These are phyloP conservation scores for Numida meleagris DNA, from an alignment of 2,113 vertebrate genomes.

Conservation along the genomic window DNA sequence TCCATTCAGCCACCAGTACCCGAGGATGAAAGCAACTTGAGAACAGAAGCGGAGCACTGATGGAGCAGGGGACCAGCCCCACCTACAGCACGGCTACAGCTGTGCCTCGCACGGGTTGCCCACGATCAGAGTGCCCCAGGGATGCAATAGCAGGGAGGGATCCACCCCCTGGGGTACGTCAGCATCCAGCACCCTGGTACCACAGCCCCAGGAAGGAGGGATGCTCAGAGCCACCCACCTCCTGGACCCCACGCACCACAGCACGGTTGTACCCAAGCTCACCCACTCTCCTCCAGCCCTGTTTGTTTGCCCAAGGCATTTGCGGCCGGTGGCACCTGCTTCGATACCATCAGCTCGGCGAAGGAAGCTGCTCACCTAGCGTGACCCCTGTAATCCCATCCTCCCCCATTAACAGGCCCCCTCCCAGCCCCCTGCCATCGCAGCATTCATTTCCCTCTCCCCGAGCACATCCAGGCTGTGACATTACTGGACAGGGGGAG, in stretches of 20 bases:
- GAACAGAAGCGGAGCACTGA: not conserved
- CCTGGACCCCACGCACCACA: not conserved
- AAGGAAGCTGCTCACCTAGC: conserved; percentile 74
- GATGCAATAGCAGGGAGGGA: not conserved
- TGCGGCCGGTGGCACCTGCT: conserved; percentile 70
- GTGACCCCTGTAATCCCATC: conserved; percentile 77
- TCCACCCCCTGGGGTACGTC: not conserved
- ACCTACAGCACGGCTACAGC: conserved; percentile 57
- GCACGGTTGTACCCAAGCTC: not conserved
- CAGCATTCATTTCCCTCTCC: conserved; percentile 55
- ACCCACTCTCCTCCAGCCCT: conserved; percentile 61
- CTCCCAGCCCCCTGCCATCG: conserved; percentile 45
- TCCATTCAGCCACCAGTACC: not conserved
- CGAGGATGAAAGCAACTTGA: not conserved
- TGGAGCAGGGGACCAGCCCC: conserved; percentile 67
- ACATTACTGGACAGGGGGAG: not conserved
- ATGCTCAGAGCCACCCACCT: not conserved
- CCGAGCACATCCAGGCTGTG: not conserved
- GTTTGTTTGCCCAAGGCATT: conserved; percentile 78
- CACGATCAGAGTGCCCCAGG: too few relatives aligned
- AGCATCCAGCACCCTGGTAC: not conserved
- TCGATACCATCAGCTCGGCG: conserved; percentile 70
- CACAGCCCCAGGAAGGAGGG: not conserved
- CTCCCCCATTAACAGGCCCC: conserved; percentile 64
- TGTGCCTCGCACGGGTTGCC: not conserved